Conservation (phyloP, 2,113 vertebrate genomes). For the Delphinus delphis region DNA sequence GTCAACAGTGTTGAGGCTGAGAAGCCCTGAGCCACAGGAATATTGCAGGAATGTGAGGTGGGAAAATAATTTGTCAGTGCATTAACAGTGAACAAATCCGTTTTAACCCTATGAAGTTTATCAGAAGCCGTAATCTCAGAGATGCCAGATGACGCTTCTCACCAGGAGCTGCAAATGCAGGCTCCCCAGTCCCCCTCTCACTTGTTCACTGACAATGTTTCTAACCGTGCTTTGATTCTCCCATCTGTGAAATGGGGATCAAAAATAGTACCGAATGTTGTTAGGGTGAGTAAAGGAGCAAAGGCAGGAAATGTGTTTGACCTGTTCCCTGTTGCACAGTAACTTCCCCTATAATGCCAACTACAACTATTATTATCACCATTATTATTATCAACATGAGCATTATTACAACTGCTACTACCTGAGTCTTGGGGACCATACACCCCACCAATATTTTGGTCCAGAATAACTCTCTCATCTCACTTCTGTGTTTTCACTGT, state of each 20-base stretch:
- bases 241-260: not conserved
- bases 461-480: not conserved
- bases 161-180: not conserved
- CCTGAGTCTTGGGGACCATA: not conserved
- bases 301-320: not conserved
- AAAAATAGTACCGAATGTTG: not conserved
- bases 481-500: not conserved
- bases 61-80: not conserved
- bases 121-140: not conserved
- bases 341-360: not conserved
- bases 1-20: not conserved
- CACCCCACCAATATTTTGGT: not conserved
- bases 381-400: not conserved
- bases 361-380: not conserved
- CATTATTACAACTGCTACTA: rapidly evolving
- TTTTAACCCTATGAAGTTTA: not conserved
- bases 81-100: not conserved
- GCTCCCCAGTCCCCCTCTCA: not conserved
- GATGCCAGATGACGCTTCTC: not conserved
- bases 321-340: not conserved
- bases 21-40: not conserved
- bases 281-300: not conserved
- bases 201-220: not conserved
- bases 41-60: too few species aligned
- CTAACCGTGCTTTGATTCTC: not conserved